Conservation (phyloP, 2,797 vertebrate species). For the Jordanella pulchra region DNA sequence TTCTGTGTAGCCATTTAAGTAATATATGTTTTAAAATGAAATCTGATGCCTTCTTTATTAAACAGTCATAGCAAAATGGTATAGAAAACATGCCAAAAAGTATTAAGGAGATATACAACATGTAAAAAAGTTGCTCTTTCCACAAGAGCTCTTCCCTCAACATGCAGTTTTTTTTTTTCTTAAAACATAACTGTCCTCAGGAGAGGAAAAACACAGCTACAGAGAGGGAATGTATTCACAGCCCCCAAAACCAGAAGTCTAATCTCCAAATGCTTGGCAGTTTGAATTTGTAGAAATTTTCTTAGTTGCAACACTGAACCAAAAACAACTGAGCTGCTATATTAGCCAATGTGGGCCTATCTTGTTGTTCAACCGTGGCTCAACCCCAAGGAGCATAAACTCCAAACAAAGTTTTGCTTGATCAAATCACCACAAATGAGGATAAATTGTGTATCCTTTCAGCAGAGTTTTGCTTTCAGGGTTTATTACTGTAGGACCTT, state of each 20-base stretch:
- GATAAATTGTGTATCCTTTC: slow-evolving; percentile 17
- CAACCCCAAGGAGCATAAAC: slow-evolving; percentile 9
- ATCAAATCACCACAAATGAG: slow-evolving; percentile 27
- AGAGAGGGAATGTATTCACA: not conserved
- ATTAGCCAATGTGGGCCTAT: slow-evolving; percentile 4
- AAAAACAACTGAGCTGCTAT: slow-evolving; percentile 21
- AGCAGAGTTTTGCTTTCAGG: not conserved
- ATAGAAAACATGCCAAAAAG: not conserved
- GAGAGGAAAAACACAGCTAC: not conserved
- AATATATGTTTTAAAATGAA: not conserved
- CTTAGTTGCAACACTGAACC: slow-evolving; percentile 14
- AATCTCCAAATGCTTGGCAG: slow-evolving; percentile 16
- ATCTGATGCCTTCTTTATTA: not conserved
- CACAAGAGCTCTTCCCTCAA: not conserved
- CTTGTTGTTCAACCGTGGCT: slow-evolving; percentile 6
- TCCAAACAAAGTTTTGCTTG: slow-evolving; percentile 17
- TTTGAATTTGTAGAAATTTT: slow-evolving; percentile 24
- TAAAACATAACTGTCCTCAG: not conserved
- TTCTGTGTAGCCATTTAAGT: not conserved
- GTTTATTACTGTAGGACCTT: slow-evolving; percentile 9
- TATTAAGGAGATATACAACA: not conserved
- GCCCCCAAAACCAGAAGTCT: not conserved
- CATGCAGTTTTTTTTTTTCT: not conserved
- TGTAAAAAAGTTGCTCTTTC: not conserved
- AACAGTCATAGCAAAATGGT: not conserved